Percentiles rank a stretch among this genome's conserved stretches.
phyloP scores from a whole-genome alignment of 1,140 invertebrate species.

The Plodia interpunctella region DNA sequence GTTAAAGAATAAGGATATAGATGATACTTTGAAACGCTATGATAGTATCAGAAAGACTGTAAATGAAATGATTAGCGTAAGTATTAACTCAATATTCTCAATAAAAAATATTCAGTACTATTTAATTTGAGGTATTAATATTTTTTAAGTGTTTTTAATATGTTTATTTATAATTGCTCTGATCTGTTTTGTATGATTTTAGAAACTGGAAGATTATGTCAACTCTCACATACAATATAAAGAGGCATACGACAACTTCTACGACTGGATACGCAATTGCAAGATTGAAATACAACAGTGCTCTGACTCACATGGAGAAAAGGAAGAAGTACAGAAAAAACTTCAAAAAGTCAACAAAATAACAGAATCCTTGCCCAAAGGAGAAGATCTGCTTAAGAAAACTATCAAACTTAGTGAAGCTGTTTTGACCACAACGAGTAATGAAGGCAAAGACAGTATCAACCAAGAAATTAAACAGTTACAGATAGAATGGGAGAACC shows the following conservation, averaged over 20 bases:
- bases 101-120: background rate
- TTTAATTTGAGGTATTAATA: constrained; percentile 2
- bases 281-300: constrained; percentile 91
- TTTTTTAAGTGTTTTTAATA: background rate
- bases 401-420: constrained; percentile 86
- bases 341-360: constrained; percentile 85
- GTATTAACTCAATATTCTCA: constrained; percentile 28
- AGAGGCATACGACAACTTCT: constrained; percentile 86
- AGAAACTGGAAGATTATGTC: constrained; percentile 89
- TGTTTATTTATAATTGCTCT: background rate
- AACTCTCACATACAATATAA: constrained; percentile 92
- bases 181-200: constrained; percentile 19
- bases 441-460: constrained; percentile 91
- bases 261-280: constrained; percentile 91
- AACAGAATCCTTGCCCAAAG: constrained; percentile 81
- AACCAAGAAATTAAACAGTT: constrained; percentile 90
- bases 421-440: constrained; percentile 88
- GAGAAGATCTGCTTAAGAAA: constrained; percentile 84
- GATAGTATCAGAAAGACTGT: constrained; percentile 82
- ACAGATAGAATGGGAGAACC: constrained; percentile 91
- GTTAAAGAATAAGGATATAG: constrained; percentile 82
- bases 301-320: constrained; percentile 89
- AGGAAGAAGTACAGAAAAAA: constrained; percentile 85
- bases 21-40: constrained; percentile 83
- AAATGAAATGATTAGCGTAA: constrained; percentile 79